These are phyloP conservation scores for Leucophenga maculata DNA, from an alignment of 2,888 invertebrate genomes.

Conservation along the genomic window DNA sequence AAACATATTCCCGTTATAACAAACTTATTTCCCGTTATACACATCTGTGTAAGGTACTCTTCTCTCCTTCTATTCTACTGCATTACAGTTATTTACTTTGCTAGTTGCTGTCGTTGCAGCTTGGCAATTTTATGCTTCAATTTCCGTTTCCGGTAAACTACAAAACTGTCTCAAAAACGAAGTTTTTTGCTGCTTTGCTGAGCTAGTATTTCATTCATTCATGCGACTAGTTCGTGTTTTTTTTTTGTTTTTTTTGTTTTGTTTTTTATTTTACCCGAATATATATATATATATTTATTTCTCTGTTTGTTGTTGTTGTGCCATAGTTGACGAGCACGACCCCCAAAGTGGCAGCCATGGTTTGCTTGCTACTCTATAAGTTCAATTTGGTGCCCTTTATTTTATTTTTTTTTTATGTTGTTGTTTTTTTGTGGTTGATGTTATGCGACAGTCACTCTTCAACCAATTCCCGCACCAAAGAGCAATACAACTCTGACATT, in stretches of 20 bases:
- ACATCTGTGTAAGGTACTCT: no score
- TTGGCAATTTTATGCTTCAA: constrained; percentile 64
- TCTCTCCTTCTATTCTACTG: not conserved
- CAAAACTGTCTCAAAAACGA: not conserved
- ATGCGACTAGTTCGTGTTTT: no score
- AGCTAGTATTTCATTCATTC: no score
- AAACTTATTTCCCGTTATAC: no score
- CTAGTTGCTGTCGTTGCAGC: constrained; percentile 40
- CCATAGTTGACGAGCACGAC: no score
- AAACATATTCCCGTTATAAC: no score
- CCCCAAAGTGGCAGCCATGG: no score
- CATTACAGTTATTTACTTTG: constrained; percentile 5
- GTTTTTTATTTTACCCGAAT: no score
- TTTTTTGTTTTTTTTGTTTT: no score
- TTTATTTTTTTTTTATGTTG: constrained; percentile 54
- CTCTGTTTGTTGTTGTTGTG: no score
- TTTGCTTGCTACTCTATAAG: not conserved
- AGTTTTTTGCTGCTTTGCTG: not conserved
- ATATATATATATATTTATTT: no score
- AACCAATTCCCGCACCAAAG: no score
- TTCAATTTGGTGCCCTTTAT: not conserved
- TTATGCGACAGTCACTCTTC: constrained; percentile 39
- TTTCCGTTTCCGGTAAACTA: constrained; percentile 57
- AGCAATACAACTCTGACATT: constrained; percentile 46
- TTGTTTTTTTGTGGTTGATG: constrained; percentile 59